phyloP scores from a whole-genome alignment of 2,797 vertebrate genomes.

The Ataeniobius toweri region DNA sequence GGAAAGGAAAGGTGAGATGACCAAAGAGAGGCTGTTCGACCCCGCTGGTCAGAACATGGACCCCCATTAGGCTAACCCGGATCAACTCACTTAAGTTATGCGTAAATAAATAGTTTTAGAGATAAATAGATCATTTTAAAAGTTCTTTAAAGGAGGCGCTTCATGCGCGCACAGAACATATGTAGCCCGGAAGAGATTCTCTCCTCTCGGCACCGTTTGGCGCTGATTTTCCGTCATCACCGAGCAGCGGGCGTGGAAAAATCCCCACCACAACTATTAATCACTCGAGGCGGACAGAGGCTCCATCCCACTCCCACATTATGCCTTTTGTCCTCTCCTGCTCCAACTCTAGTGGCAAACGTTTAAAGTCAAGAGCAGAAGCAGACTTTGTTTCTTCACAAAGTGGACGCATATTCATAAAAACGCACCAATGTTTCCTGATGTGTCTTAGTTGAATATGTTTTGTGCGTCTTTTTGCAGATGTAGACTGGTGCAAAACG shows the following conservation, averaged over 20 bases:
- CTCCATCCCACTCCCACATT: slow-evolving; percentile 80
- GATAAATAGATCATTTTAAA: not conserved
- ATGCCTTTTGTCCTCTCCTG: slow-evolving; percentile 76
- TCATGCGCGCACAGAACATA: not conserved
- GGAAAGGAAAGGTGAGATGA: slow-evolving; percentile 74
- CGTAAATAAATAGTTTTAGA: not conserved
- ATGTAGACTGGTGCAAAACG: slow-evolving; percentile 40
- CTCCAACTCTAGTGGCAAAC: slow-evolving; percentile 73
- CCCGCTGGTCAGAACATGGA: slow-evolving; percentile 77
- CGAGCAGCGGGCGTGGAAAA: slow-evolving; percentile 78
- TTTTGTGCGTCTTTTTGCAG: slow-evolving; percentile 37
- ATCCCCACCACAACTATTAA: slow-evolving; percentile 83
- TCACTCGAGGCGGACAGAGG: slow-evolving; percentile 82
- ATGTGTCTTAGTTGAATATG: not conserved
- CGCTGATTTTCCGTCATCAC: slow-evolving; percentile 80
- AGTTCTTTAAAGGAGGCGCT: not conserved
- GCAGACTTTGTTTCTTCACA: slow-evolving; percentile 45
- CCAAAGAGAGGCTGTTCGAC: slow-evolving; percentile 74
- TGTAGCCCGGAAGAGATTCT: slow-evolving; percentile 56
- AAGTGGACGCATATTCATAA: not conserved
- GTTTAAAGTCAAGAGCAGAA: slow-evolving; percentile 62
- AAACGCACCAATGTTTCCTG: not conserved
- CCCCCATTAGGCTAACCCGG: slow-evolving; percentile 74
- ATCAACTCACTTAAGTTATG: slow-evolving; percentile 46
- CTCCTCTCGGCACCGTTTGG: slow-evolving; percentile 70